Conservation (phyloP, 2,888 invertebrate species). For the Polietes domitor region DNA sequence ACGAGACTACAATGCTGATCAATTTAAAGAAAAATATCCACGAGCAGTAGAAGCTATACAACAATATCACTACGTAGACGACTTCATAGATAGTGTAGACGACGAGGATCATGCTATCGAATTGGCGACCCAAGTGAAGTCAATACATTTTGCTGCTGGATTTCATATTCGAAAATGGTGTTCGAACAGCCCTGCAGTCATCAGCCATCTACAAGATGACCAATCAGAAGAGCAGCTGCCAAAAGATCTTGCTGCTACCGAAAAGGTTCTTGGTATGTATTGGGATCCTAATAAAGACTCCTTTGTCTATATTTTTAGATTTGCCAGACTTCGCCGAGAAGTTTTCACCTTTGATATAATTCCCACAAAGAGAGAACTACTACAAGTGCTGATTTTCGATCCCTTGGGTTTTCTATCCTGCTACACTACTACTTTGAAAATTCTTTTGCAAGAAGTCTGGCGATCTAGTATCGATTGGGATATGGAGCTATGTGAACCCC, state of each 20-base stretch:
- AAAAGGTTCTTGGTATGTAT: constrained; percentile 55
- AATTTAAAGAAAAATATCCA: constrained; percentile 7
- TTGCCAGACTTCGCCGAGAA: constrained; percentile 54
- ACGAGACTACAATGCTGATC: constrained; percentile 1
- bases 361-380: constrained; percentile 55
- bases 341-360: constrained; percentile 18
- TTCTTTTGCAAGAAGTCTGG: constrained; percentile 56
- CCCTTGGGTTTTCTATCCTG: constrained; percentile 58
- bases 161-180: constrained; percentile 45
- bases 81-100: constrained; percentile 44
- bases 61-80: constrained; percentile 46
- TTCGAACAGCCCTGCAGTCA: constrained; percentile 36
- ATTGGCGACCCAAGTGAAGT: constrained; percentile 41
- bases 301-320: constrained; percentile 56
- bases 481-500: background rate
- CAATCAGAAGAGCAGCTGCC: background rate
- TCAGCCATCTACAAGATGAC: constrained; percentile 46
- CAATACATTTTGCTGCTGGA: constrained; percentile 36
- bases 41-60: constrained; percentile 42
- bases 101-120: too few species aligned
- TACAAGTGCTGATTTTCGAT: constrained; percentile 60
- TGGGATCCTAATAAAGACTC: constrained; percentile 59
- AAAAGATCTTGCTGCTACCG: constrained; percentile 23
- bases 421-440: constrained; percentile 60
- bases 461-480: constrained; percentile 28